These are phyloP conservation scores for Solea solea DNA, from an alignment of 2,113 vertebrate genomes.

Conservation along the genomic window DNA sequence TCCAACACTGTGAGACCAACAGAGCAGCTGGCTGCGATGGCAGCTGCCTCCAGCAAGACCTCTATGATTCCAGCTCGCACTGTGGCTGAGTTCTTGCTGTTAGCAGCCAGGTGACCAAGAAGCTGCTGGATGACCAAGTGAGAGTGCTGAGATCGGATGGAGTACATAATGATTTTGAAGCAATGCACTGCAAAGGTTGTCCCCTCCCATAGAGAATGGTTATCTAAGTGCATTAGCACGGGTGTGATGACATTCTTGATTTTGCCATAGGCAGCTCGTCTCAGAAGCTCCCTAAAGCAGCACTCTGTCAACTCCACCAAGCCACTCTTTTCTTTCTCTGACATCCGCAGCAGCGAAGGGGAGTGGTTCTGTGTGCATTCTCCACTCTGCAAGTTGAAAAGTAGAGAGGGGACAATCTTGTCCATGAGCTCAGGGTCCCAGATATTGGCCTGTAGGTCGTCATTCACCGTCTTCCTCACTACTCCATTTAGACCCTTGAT, in stretches of 20 bases:
- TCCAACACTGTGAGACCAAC: constrained; percentile 97
- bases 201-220: too few species aligned
- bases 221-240: constrained; percentile 79
- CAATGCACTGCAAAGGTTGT: too few species aligned
- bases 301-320: constrained; percentile 92
- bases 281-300: constrained; percentile 93
- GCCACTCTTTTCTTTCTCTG: constrained; percentile 94
- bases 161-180: too few species aligned
- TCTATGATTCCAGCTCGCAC: constrained; percentile 93
- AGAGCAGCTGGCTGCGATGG: constrained; percentile 93
- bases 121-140: constrained; percentile 86
- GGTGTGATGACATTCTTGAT: too few species aligned
- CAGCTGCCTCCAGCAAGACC: constrained; percentile 91
- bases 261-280: constrained; percentile 65
- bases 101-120: constrained; percentile 92
- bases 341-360: constrained; percentile 91
- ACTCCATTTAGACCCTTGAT: constrained; percentile 77
- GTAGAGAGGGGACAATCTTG: constrained; percentile 95
- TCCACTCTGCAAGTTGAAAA: constrained; percentile 93
- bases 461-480: constrained; percentile 96
- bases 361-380: constrained; percentile 93
- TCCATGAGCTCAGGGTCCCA: constrained; percentile 99
- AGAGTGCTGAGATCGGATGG: too few species aligned
- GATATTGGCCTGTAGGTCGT: constrained; percentile 96
- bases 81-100: constrained; percentile 90